These are phyloP conservation scores for Ataeniobius toweri DNA, from an alignment of 2,797 vertebrate species.

Conservation along the genomic window DNA sequence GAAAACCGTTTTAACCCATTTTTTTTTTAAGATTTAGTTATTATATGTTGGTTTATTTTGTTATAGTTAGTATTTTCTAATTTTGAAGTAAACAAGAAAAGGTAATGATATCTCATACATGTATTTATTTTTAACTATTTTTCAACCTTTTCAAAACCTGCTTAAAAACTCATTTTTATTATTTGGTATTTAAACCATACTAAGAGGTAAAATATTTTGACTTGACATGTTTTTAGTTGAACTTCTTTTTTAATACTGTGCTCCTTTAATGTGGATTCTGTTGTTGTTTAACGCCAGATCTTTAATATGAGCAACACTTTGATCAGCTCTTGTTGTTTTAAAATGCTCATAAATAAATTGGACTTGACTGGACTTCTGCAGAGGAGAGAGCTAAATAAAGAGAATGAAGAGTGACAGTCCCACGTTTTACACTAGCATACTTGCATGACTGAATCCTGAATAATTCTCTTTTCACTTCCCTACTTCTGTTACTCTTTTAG, in stretches of 20 bases:
- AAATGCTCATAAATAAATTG: background rate
- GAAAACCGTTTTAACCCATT: background rate
- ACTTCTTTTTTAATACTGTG: background rate
- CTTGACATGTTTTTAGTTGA: background rate
- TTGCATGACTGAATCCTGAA: constrained; percentile 92
- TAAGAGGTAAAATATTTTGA: background rate
- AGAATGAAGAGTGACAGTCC: constrained; percentile 76
- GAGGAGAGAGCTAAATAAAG: constrained; percentile 22
- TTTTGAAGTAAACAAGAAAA: background rate
- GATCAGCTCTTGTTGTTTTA: background rate
- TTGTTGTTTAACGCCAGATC: background rate
- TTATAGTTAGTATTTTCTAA: background rate
- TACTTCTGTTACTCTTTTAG: constrained; percentile 81
- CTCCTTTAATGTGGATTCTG: background rate
- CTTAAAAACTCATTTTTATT: background rate
- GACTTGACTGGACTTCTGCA: constrained; percentile 43
- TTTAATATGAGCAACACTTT: background rate
- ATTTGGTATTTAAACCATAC: background rate
- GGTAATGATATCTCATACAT: background rate
- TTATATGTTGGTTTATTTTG: background rate
- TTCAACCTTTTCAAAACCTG: background rate
- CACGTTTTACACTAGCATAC: constrained; percentile 87
- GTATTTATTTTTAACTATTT: background rate
- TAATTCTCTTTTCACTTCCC: constrained; percentile 68
- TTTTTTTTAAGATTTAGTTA: background rate